These are phyloP conservation scores for Microtus pennsylvanicus DNA, from an alignment of 2,113 vertebrate genomes.

Conservation along the genomic window DNA sequence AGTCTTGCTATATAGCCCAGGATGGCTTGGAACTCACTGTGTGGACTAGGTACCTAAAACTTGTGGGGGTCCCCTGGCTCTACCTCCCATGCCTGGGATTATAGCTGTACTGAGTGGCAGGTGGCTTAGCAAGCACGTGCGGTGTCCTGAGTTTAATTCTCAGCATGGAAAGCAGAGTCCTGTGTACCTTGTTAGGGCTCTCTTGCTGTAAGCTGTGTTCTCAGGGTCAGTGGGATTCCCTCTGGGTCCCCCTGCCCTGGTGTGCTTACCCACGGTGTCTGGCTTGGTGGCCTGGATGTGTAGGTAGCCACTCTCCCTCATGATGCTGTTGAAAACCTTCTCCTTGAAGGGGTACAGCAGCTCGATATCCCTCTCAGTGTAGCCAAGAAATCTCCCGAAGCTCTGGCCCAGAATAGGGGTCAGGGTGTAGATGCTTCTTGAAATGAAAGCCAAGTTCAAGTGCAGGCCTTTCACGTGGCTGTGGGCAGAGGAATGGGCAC, in stretches of 20 bases:
- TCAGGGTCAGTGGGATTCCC: not conserved
- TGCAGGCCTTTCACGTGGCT: slow-evolving; percentile 88
- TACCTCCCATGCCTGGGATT: not conserved
- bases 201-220: not conserved
- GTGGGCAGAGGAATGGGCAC: slow-evolving; percentile 29
- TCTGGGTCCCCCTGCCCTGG: not conserved
- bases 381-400: slow-evolving; percentile 82
- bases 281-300: slow-evolving; percentile 89
- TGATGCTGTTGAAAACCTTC: slow-evolving; percentile 76
- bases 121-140: no score
- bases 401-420: slow-evolving; percentile 78
- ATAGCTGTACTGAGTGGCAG: not conserved
- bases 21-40: not conserved
- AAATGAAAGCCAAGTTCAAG: slow-evolving; percentile 80
- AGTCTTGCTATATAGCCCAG: not conserved
- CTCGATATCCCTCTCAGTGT: slow-evolving; percentile 83
- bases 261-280: slow-evolving; percentile 84
- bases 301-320: slow-evolving; percentile 86
- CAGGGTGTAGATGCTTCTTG: not conserved
- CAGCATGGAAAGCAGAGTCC: not conserved
- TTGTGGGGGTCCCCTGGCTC: not conserved
- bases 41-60: not conserved
- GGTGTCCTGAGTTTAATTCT: not conserved
- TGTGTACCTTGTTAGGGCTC: not conserved
- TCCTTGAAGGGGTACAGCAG: slow-evolving; percentile 83